Conservation (phyloP, 2,797 vertebrate genomes). For the Antrozous pallidus region DNA sequence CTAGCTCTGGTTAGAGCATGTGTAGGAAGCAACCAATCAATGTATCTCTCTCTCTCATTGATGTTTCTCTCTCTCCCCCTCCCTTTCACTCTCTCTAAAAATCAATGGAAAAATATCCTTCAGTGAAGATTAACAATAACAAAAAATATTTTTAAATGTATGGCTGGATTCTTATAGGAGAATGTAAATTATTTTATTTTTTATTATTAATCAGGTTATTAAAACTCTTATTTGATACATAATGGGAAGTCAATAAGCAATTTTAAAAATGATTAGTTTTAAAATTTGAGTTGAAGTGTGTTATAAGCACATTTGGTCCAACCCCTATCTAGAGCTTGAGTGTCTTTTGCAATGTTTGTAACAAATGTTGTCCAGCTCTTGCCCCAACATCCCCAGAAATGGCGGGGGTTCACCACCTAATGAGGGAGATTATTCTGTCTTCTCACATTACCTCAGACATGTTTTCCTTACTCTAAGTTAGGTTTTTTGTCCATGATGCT, state of each 20-base stretch:
- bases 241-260: neutral
- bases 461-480: neutral
- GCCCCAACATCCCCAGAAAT: neutral
- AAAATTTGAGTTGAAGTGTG: slow-evolving; percentile 1
- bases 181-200: neutral
- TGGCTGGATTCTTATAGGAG: neutral
- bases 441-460: neutral
- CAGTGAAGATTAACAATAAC: too few species aligned
- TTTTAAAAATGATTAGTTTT: neutral
- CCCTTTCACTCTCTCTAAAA: too few species aligned
- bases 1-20: too few species aligned
- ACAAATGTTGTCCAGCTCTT: neutral
- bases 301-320: neutral
- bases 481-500: neutral
- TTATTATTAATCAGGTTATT: neutral
- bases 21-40: too few species aligned
- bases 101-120: too few species aligned
- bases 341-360: neutral
- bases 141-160: neutral
- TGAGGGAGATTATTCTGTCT: neutral
- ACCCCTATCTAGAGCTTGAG: neutral
- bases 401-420: neutral
- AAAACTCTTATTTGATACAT: neutral
- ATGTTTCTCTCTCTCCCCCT: too few species aligned
- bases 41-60: too few species aligned